Base-by-base conservation (phyloP, 1,140 invertebrate species). In the Solenopsis invicta region DNA sequence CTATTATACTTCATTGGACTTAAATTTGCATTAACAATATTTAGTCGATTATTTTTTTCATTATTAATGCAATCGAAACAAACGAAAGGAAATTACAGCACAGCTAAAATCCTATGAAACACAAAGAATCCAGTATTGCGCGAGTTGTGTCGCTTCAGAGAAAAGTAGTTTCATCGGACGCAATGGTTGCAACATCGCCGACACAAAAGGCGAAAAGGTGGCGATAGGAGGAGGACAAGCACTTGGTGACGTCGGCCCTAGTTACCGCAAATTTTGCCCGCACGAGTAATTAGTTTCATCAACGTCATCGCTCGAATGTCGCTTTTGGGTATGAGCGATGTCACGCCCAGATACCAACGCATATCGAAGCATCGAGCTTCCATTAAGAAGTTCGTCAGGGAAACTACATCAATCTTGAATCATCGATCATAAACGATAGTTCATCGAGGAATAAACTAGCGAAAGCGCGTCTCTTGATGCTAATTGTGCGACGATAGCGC, bases 141-240 rank as follows among this genome's bases (percentile, higher is more conserved):
- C 24, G 16, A 52, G 18, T 89, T 66, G 41, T 59, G 34, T 13
- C 12, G 1, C 21, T 77, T 88, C 80, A 88, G 78, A 52, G 4
- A 41, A 87, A 88, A 89, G 76, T 78, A 72, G 59, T 88, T 85
- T 77, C 37, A 56, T n/a, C 72, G 34, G 56, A 78, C 29, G 66
- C 18, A n/a, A 4, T 24, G 29, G 52, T 41, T 52, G 71, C 12
- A 21, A 64, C 21, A 29, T 56, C n/a, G 41, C 21, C 12, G 52
- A 59, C 13, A 78, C 13, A 59, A 85, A 88, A 66, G 13, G 41
- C 59, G 21, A 81, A 88, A 59, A 37, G 75, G 12, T 37, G 12
- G 62, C 21, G 13, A 1, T 45, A 66, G 13, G 0, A 78, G 24
- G 6, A 66, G 45, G 24, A 77, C 41, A 80, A 54, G 48, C 18